Conservation (phyloP, 2,888 invertebrate genomes). For the Listrodromus nycthemerus region DNA sequence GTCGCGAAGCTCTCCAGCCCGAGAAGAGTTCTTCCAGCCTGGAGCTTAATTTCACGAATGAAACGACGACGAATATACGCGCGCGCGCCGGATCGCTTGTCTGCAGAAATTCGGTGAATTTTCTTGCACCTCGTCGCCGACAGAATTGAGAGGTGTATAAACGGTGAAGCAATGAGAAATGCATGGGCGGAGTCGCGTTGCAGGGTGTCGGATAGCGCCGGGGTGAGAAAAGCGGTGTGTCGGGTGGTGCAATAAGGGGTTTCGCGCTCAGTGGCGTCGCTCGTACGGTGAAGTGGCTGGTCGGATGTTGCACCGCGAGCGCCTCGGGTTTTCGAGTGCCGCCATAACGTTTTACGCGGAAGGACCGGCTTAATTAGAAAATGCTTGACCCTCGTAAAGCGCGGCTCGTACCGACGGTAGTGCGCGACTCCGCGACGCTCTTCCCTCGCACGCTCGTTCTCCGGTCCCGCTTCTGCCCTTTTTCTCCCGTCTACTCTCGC, state of each 20-base stretch:
- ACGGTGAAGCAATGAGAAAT: neutral
- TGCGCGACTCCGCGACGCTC: slow-evolving; percentile 57
- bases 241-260: slow-evolving; percentile 47
- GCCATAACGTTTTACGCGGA: slow-evolving; percentile 77
- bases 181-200: neutral
- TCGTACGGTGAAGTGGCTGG: slow-evolving; percentile 55
- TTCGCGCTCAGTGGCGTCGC: slow-evolving; percentile 53
- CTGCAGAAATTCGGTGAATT: slow-evolving; percentile 13
- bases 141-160: neutral
- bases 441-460: slow-evolving; percentile 59
- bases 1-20: too few species aligned
- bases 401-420: slow-evolving; percentile 37
- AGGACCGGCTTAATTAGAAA: slow-evolving; percentile 80
- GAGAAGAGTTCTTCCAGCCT: neutral
- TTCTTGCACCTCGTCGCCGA: neutral
- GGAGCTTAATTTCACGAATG: neutral
- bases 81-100: neutral
- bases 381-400: slow-evolving; percentile 79
- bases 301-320: slow-evolving; percentile 30
- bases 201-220: slow-evolving; percentile 12
- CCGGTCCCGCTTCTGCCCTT: slow-evolving; percentile 52
- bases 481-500: slow-evolving; percentile 25
- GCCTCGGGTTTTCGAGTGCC: slow-evolving; percentile 68
- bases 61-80: neutral
- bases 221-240: slow-evolving; percentile 47